phyloP scores from a whole-genome alignment of 2,888 invertebrate genomes.

The Hylaea fasciaria region DNA sequence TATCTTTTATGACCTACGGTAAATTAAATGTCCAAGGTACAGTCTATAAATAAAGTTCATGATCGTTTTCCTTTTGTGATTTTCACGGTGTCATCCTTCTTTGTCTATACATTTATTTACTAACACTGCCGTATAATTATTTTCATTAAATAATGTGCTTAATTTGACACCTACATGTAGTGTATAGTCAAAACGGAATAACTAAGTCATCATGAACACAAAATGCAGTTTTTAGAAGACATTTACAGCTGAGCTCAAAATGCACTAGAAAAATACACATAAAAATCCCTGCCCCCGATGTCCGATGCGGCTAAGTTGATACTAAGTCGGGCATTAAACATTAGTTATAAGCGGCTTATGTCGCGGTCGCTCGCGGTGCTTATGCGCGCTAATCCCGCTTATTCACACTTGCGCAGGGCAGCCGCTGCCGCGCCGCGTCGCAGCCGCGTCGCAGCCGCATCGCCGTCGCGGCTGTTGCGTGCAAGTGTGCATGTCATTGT shows the following conservation, averaged over 20 bases:
- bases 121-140: too few relatives aligned
- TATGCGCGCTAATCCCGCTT: slow-evolving; percentile 31
- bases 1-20: slow-evolving; percentile 40
- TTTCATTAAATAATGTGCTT: too few relatives aligned
- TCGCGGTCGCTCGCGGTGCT: slow-evolving; percentile 30
- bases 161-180: too few relatives aligned
- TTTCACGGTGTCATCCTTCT: slow-evolving; percentile 1
- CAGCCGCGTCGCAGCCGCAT: neutral
- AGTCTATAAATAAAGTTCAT: slow-evolving; percentile 35
- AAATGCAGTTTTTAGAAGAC: too few relatives aligned
- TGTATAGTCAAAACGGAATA: too few relatives aligned
- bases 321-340: slow-evolving; percentile 48
- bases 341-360: slow-evolving; percentile 53
- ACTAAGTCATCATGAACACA: too few relatives aligned
- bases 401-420: slow-evolving; percentile 18
- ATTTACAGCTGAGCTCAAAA: neutral
- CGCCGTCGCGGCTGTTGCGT: too few relatives aligned
- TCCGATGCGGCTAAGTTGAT: slow-evolving; percentile 41
- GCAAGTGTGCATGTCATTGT: neutral
- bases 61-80: slow-evolving; percentile 20
- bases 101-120: too few relatives aligned
- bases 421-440: slow-evolving; percentile 17
- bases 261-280: neutral
- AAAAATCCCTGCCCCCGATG: slow-evolving; percentile 9
- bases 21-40: slow-evolving; percentile 38